phyloP scores from a whole-genome alignment of 2,797 vertebrate genomes.

The Hydrophis major region DNA sequence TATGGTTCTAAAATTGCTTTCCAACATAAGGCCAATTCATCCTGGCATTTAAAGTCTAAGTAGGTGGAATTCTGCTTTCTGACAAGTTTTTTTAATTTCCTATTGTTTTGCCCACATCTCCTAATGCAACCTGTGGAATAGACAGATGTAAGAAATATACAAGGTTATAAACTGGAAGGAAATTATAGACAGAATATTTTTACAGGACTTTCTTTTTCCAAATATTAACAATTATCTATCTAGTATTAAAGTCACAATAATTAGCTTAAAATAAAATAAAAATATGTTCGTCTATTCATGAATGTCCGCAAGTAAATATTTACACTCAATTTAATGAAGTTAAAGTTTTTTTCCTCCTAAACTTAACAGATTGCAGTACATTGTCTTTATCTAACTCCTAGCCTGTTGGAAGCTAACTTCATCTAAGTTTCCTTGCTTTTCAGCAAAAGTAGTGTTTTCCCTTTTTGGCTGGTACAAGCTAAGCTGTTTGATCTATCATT shows the following conservation, averaged over 20 bases:
- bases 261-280: not conserved
- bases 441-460: not conserved
- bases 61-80: not conserved
- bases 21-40: conserved; percentile 39
- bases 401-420: not conserved
- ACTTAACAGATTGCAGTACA: not conserved
- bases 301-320: conserved; percentile 2
- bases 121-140: conserved; percentile 21
- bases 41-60: conserved; percentile 32
- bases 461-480: not conserved
- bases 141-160: conserved; percentile 30
- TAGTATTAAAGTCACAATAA: not conserved
- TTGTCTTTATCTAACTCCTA: not conserved
- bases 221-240: not conserved
- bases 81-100: not conserved
- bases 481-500: not conserved
- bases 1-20: conserved; percentile 45
- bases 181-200: not conserved
- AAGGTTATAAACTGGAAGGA: conserved; percentile 27
- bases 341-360: conserved; percentile 3
- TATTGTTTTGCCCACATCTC: conserved; percentile 18
- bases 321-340: not conserved
- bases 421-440: not conserved
- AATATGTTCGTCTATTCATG: conserved; percentile 22
- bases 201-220: not conserved